These are phyloP conservation scores for Antechinus flavipes DNA, from an alignment of 2,113 vertebrate species.

Conservation along the genomic window DNA sequence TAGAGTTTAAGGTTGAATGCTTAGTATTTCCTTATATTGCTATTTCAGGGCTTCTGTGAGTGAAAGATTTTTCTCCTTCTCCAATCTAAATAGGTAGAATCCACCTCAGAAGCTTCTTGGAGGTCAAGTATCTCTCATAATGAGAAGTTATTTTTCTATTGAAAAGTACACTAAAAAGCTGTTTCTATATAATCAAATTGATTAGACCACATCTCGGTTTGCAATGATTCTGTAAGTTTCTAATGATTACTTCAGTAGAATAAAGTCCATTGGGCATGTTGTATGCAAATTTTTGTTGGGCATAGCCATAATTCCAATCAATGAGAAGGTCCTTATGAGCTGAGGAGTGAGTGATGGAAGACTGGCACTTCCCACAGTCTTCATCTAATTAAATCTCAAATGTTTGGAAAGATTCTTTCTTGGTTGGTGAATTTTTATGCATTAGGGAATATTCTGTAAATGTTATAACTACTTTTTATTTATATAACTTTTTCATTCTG, in stretches of 20 bases:
- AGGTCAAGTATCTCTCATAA: constrained; percentile 52
- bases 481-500: not conserved
- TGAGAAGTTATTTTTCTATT: constrained; percentile 31
- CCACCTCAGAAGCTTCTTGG: constrained; percentile 16
- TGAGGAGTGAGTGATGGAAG: not conserved
- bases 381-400: constrained; percentile 28
- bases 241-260: not conserved
- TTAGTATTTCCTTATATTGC: not conserved
- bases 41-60: constrained; percentile 38
- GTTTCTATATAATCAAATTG: not conserved
- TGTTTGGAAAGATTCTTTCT: not conserved
- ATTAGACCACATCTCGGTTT: not conserved
- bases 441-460: constrained; percentile 7
- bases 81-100: constrained; percentile 27
- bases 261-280: not conserved
- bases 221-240: not conserved
- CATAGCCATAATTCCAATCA: not conserved
- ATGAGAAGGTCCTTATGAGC: not conserved
- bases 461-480: not conserved
- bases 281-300: not conserved
- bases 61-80: not conserved
- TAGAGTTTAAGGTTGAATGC: constrained; percentile 42
- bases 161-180: constrained; percentile 32
- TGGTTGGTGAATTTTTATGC: constrained; percentile 29
- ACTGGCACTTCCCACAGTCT: not conserved